Evolutionary conservation across 2,888 invertebrate genomes (phyloP).

Genomic region (Tetragonisca angustula): DNA sequence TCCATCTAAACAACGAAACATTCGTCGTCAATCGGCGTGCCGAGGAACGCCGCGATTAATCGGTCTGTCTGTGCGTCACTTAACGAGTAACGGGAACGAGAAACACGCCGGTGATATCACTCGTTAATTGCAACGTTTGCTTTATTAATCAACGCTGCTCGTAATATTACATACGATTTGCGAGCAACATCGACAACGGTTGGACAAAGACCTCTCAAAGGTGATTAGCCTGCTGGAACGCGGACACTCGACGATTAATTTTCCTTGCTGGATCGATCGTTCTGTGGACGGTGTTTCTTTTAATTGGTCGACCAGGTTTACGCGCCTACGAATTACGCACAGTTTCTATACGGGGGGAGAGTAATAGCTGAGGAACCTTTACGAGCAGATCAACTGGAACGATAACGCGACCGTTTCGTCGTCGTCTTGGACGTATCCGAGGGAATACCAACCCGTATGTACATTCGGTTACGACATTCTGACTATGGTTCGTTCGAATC

Average conservation of each 20-base stretch:
- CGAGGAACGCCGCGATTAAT: slow-evolving; percentile 58
- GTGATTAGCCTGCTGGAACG: slow-evolving; percentile 62
- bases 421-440: slow-evolving; percentile 26
- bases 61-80: slow-evolving; percentile 51
- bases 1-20: background rate
- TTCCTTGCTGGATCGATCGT: slow-evolving; percentile 9
- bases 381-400: slow-evolving; percentile 44
- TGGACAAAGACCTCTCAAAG: slow-evolving; percentile 9
- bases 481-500: slow-evolving; percentile 1
- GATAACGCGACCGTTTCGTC: slow-evolving; percentile 40
- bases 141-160: slow-evolving; percentile 64
- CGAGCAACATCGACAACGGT: background rate
- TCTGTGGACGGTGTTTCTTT: slow-evolving; percentile 48
- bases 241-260: slow-evolving; percentile 57
- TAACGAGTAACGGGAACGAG: slow-evolving; percentile 56
- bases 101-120: slow-evolving; percentile 58
- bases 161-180: slow-evolving; percentile 4
- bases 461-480: slow-evolving; percentile 33
- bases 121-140: slow-evolving; percentile 71
- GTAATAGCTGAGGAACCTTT: slow-evolving; percentile 50
- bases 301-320: slow-evolving; percentile 61
- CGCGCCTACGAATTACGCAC: slow-evolving; percentile 48
- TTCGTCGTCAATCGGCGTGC: slow-evolving; percentile 5
- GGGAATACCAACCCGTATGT: slow-evolving; percentile 19
- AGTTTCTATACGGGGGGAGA: slow-evolving; percentile 25